Evolutionary conservation across 2,797 vertebrate genomes (phyloP).

Genomic region (Phyllotis vaccarum): DNA sequence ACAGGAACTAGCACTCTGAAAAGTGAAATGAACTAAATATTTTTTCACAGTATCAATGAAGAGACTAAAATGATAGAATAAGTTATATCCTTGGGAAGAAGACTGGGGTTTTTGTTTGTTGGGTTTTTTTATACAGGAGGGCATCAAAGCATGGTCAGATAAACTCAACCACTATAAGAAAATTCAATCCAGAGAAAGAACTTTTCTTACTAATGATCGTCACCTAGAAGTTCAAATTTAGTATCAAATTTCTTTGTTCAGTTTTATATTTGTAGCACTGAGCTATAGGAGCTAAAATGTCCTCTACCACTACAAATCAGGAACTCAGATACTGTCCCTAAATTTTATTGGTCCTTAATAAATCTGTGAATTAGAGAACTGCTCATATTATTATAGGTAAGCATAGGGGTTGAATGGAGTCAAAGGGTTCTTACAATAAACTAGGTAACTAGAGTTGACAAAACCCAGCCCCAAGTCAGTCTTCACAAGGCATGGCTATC

Average conservation of each 20-base stretch:
- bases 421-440: not conserved
- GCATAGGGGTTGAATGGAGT: not conserved
- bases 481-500: not conserved
- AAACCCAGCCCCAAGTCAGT: not conserved
- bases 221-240: conserved; percentile 16
- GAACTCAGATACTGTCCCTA: conserved; percentile 10
- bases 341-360: conserved; percentile 20
- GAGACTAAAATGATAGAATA: conserved; percentile 31
- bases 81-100: conserved; percentile 6
- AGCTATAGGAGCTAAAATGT: conserved; percentile 47
- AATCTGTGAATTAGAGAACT: not conserved
- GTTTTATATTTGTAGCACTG: conserved; percentile 21
- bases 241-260: conserved; percentile 11
- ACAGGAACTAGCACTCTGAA: not conserved
- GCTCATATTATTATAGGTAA: not conserved
- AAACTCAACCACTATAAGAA: conserved; percentile 15
- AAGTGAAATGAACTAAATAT: conserved; percentile 54
- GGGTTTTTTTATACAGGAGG: not conserved
- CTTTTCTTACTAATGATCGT: conserved; percentile 40
- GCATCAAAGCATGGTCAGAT: not conserved
- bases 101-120: not conserved
- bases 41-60: conserved; percentile 10
- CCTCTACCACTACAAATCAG: conserved; percentile 8
- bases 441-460: not conserved
- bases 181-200: conserved; percentile 24